These are phyloP conservation scores for Chloropsis cyanopogon DNA, from an alignment of 2,113 vertebrate species.

Conservation along the genomic window DNA sequence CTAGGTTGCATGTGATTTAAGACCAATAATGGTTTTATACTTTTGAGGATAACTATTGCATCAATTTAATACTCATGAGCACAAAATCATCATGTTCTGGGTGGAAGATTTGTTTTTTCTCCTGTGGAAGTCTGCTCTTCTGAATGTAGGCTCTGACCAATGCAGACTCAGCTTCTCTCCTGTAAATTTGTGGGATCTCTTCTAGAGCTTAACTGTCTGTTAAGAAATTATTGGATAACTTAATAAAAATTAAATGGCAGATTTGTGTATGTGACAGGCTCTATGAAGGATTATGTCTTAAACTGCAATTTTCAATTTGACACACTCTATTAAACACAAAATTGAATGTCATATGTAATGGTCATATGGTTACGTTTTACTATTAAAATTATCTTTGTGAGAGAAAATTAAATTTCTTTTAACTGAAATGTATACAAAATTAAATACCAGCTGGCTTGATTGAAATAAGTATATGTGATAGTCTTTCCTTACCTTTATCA, in stretches of 20 bases:
- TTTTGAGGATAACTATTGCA: neutral
- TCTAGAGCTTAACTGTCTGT: neutral
- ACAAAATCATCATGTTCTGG: neutral
- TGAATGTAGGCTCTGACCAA: neutral
- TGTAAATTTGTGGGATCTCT: neutral
- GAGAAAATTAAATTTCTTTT: slow-evolving; percentile 35
- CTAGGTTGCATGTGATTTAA: neutral
- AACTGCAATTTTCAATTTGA: slow-evolving; percentile 50
- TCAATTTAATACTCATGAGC: neutral
- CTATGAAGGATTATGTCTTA: slow-evolving; percentile 39
- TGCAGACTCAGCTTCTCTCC: neutral
- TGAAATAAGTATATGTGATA: neutral
- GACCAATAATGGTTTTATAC: neutral
- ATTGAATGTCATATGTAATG: slow-evolving; percentile 23
- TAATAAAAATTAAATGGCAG: slow-evolving; percentile 42
- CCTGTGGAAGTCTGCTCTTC: neutral
- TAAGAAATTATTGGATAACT: slow-evolving; percentile 20
- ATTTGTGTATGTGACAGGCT: slow-evolving; percentile 6
- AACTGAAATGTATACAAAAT: slow-evolving; percentile 27
- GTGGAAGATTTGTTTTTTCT: neutral
- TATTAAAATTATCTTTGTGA: slow-evolving; percentile 29
- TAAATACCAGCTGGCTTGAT: slow-evolving; percentile 1
- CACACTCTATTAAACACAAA: slow-evolving; percentile 47
- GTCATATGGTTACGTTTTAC: slow-evolving; percentile 3
- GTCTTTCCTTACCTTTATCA: neutral